phyloP scores from a whole-genome alignment of 2,797 vertebrate genomes.

The Pelobates cultripes region DNA sequence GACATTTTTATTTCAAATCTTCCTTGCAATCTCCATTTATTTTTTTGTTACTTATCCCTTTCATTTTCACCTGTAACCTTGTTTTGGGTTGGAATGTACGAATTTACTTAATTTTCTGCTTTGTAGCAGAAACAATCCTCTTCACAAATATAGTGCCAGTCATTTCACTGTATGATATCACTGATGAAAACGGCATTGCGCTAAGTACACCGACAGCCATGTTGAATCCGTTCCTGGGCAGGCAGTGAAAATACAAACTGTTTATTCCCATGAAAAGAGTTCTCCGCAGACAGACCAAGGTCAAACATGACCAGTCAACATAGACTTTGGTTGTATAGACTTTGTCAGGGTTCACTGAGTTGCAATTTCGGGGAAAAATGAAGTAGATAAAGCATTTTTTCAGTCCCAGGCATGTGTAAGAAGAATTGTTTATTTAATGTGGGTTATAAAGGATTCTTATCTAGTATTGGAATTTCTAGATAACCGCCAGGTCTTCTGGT shows the following conservation, averaged over 20 bases:
- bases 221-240: neutral
- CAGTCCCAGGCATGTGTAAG: neutral
- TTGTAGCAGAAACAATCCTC: neutral
- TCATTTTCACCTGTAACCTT: neutral
- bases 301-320: neutral
- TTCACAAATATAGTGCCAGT: neutral
- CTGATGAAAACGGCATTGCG: no score
- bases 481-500: neutral
- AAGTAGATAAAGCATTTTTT: conserved; percentile 4
- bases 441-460: neutral
- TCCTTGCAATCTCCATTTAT: neutral
- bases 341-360: conserved; percentile 26
- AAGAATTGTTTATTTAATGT: conserved; percentile 15
- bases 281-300: neutral
- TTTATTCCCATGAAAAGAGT: neutral
- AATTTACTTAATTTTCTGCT: neutral
- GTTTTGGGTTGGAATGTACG: neutral
- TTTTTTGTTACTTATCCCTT: neutral
- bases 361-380: conserved; percentile 22
- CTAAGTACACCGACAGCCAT: neutral
- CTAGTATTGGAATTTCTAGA: neutral
- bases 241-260: neutral
- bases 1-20: neutral
- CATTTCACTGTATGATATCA: neutral
- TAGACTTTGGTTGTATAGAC: neutral